Conservation (phyloP, 1,140 invertebrate species). For the Aphelenchoides besseyi region DNA sequence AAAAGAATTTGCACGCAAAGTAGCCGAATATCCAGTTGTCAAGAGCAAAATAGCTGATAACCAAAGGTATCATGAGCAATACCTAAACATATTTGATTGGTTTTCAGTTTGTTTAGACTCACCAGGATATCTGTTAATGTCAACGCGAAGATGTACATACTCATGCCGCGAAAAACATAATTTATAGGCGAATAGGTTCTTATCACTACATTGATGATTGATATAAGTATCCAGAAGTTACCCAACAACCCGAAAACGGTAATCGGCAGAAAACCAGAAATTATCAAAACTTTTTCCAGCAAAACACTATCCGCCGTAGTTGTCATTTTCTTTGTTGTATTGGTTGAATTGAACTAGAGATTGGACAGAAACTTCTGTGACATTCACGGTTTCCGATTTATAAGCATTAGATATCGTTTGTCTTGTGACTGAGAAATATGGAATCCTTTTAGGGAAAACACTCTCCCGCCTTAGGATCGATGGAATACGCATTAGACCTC, state of each 20-base stretch:
- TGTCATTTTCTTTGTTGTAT: too few relatives aligned
- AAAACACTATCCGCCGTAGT: too few relatives aligned
- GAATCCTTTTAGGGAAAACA: too few relatives aligned
- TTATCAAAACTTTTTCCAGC: conserved; percentile 33
- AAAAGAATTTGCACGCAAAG: conserved; percentile 49
- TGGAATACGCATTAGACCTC: too few relatives aligned
- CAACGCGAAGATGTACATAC: conserved; percentile 42
- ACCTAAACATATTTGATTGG: conserved; percentile 51
- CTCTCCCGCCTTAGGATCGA: too few relatives aligned
- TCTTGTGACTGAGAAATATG: too few relatives aligned
- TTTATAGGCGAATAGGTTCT: conserved; percentile 41
- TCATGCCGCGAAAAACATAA: conserved; percentile 43
- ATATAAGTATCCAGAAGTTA: conserved; percentile 54
- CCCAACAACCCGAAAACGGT: conserved; percentile 41
- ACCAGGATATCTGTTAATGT: conserved; percentile 44
- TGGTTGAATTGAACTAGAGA: too few relatives aligned
- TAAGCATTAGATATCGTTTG: too few relatives aligned
- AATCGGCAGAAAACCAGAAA: conserved; percentile 45
- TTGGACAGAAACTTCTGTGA: too few relatives aligned
- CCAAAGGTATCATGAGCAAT: conserved; percentile 48
- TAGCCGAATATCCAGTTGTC: conserved; percentile 47
- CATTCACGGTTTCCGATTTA: too few relatives aligned
- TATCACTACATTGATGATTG: too few relatives aligned
- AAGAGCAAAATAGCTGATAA: conserved; percentile 46
- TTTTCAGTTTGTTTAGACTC: too few relatives aligned